These are phyloP conservation scores for Eumaeus atala DNA, from an alignment of 1,140 invertebrate genomes.

Conservation along the genomic window DNA sequence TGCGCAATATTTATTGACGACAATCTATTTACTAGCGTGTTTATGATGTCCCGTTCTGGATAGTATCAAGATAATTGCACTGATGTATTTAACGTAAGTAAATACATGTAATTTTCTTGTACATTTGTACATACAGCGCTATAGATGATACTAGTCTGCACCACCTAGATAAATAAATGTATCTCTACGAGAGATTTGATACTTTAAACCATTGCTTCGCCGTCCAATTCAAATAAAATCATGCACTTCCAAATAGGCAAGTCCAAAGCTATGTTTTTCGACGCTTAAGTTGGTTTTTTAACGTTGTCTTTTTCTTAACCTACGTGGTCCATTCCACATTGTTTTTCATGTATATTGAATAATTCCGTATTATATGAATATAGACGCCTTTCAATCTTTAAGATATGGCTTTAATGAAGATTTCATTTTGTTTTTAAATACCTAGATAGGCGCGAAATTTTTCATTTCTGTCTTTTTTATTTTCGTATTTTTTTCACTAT, in stretches of 20 bases:
- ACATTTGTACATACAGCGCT: conserved; percentile 12
- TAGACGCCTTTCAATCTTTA: not conserved
- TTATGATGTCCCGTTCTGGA: no score
- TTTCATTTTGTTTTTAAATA: not conserved
- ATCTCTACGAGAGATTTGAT: conserved; percentile 29
- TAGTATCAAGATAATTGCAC: no score
- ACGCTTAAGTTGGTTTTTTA: not conserved
- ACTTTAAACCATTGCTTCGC: conserved; percentile 52
- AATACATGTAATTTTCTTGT: conserved; percentile 12
- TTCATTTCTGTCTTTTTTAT: not conserved
- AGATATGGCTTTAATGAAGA: not conserved
- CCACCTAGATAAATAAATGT: conserved; percentile 22
- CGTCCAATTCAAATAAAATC: conserved; percentile 43
- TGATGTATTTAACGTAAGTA: no score
- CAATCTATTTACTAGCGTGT: no score
- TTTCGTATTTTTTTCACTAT: not conserved
- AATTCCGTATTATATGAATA: not conserved
- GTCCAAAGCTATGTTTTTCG: conserved; percentile 1
- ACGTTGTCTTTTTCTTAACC: not conserved
- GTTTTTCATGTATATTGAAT: no score
- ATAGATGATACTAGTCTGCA: conserved; percentile 23
- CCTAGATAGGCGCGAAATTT: not conserved
- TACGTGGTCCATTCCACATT: no score
- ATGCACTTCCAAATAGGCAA: conserved; percentile 22
- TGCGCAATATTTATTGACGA: no score